phyloP scores from a whole-genome alignment of 2,113 vertebrate species.

The Neolamprologus sp. region DNA sequence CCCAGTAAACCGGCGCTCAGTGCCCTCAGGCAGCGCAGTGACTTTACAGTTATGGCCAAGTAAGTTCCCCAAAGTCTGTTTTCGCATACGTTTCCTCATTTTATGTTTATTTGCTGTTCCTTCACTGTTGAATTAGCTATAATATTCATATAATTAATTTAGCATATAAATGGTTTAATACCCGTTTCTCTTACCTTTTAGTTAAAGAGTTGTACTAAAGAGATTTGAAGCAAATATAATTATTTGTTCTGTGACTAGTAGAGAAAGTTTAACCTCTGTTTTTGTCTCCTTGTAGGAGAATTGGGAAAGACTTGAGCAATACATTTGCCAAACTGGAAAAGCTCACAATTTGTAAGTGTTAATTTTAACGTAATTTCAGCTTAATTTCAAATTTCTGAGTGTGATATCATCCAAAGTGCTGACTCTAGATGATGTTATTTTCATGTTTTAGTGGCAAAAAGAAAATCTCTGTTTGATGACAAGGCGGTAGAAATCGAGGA shows the following conservation, averaged over 20 bases:
- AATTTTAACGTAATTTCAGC: background rate
- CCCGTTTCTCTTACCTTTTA: background rate
- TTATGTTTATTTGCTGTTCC: background rate
- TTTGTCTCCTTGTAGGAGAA: slow-evolving; percentile 71
- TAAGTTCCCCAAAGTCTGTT: slow-evolving; percentile 62
- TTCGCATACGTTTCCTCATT: background rate
- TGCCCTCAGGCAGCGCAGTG: slow-evolving; percentile 83
- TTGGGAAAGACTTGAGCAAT: slow-evolving; percentile 91
- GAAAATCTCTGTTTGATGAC: slow-evolving; percentile 90
- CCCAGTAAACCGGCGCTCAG: slow-evolving; percentile 70
- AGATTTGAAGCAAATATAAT: background rate
- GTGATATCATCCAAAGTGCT: background rate
- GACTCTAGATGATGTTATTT: background rate
- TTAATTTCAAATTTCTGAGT: background rate
- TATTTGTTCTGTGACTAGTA: background rate
- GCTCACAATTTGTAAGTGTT: slow-evolving; percentile 85
- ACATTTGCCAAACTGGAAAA: slow-evolving; percentile 94
- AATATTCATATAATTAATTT: background rate
- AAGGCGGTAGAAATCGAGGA: slow-evolving; percentile 90
- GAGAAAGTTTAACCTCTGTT: background rate
- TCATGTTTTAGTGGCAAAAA: slow-evolving; percentile 82
- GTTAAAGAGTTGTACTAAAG: background rate
- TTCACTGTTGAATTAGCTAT: background rate
- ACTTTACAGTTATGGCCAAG: slow-evolving; percentile 92
- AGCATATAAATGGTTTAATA: background rate